Conservation (phyloP, 2,888 invertebrate genomes). For the Dyspetes luteomarginatus region DNA sequence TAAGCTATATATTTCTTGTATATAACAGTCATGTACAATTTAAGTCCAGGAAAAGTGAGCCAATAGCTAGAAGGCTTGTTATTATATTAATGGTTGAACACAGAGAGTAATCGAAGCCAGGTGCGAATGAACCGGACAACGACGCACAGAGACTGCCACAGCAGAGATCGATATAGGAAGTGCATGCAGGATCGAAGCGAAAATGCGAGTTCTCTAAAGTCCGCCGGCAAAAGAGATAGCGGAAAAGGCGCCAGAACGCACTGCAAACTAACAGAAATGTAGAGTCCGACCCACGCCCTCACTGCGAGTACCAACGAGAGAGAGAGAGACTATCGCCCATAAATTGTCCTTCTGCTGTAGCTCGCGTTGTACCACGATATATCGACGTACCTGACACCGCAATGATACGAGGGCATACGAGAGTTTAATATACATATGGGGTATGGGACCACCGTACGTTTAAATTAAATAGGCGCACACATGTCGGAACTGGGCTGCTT, state of each 20-base stretch:
- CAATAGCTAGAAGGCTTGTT: constrained; percentile 41
- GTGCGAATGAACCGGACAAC: constrained; percentile 46
- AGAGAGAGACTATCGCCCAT: constrained; percentile 66
- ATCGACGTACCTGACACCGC: constrained; percentile 26
- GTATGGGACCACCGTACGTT: constrained; percentile 14
- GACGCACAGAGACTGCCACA: not conserved
- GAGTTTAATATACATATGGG: not conserved
- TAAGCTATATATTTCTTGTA: not conserved
- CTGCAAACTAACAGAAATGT: constrained; percentile 27
- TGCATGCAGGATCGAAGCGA: constrained; percentile 2
- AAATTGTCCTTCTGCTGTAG: constrained; percentile 77
- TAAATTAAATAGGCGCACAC: constrained; percentile 47
- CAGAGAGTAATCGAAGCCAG: not conserved
- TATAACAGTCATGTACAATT: constrained; percentile 12
- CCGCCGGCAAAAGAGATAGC: constrained; percentile 67
- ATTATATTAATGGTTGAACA: constrained; percentile 29
- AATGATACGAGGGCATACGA: constrained; percentile 27
- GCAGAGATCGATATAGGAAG: constrained; percentile 52
- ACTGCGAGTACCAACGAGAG: constrained; percentile 54
- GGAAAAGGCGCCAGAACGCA: constrained; percentile 63
- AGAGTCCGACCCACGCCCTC: constrained; percentile 74
- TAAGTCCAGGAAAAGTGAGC: constrained; percentile 9
- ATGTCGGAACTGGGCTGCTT: constrained; percentile 29
- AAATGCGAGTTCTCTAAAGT: constrained; percentile 23
- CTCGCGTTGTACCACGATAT: constrained; percentile 36